Evolutionary conservation across 2,113 vertebrate genomes (phyloP).

Genomic region (Mugil cephalus): DNA sequence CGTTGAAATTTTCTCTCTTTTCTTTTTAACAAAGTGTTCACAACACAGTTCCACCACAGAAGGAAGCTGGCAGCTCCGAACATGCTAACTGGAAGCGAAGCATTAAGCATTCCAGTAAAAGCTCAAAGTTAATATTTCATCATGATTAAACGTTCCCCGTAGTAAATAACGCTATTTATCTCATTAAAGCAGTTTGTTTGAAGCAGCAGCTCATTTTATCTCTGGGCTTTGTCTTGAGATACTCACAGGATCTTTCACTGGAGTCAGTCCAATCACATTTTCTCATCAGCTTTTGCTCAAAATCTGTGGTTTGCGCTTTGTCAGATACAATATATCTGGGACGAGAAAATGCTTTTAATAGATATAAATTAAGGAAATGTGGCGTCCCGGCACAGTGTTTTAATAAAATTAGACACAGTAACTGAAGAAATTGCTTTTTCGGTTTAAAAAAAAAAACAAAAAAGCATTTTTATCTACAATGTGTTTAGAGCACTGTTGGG

Average conservation of each 20-base stretch:
- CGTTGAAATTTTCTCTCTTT: too few species aligned
- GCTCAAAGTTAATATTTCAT: neutral
- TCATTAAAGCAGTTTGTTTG: neutral
- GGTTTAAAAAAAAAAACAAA: too few species aligned
- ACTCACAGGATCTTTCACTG: neutral
- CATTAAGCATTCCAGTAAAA: neutral
- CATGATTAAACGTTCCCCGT: neutral
- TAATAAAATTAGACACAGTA: too few species aligned
- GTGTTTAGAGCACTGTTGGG: neutral
- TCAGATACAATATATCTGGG: neutral
- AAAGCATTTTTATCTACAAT: neutral
- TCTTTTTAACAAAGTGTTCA: too few species aligned
- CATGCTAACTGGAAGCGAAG: constrained; percentile 8
- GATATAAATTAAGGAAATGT: neutral
- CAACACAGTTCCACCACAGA: neutral
- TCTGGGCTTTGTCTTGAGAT: neutral
- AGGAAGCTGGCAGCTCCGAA: neutral
- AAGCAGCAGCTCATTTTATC: neutral
- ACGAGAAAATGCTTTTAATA: neutral
- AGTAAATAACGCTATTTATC: neutral
- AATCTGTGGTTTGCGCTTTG: neutral
- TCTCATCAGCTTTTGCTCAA: neutral
- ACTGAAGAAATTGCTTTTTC: too few species aligned
- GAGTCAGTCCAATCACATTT: constrained; percentile 12
- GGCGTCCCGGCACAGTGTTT: too few species aligned